Evolutionary conservation across 2,888 invertebrate species (phyloP), one percentile per base, ranked within the genome.

Genomic region (Apotomis capreana): DNA sequence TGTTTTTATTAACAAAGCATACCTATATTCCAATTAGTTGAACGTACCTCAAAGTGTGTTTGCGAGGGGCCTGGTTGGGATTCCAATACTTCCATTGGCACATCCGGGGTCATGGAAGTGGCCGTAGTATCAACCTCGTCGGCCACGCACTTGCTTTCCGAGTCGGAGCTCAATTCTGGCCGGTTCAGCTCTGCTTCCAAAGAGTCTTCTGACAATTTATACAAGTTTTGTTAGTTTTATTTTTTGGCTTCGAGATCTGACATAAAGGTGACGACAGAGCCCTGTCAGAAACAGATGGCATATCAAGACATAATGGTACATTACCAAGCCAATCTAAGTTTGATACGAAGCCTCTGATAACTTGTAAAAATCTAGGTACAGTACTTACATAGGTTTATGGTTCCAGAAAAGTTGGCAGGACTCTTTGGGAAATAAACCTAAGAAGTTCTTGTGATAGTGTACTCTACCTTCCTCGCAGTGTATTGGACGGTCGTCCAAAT

Each of bases 401-500:
- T 26, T 26, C 26, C 26, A 26, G 26, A 26, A 26, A 26, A 26
- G 26, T 26, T 26, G 26, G 26, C 26, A 26, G 40, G 6, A 40
- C 6, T 0, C 0, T 40, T 6, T 40, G 1, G 40, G 4, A 40
- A 40, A 4, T 6, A 40, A 40, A 40, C 5, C 40, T 40, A 6
- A 26, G 26, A 26, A 26, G 40, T 40, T 40, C 40, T 40, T 40
- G 6, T 40, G 40, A 40, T 40, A 40, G 6, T n/a, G 49, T 13
- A 51, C 78, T 87, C 63, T 79, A 90, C 91, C 86, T 59, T 87
- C 85, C 55, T 84, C 80, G 3, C 78, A 81, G 70, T 89, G 84
- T 74, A 92, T 71, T 3, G 90, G 89, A 44, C 78, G 79, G 4
- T 89, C 90, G 64, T 93, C 93, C 67, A 93, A 78, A 62, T 85